Conservation (phyloP, 2,888 invertebrate genomes). For the Drosophila austrosaltans region DNA sequence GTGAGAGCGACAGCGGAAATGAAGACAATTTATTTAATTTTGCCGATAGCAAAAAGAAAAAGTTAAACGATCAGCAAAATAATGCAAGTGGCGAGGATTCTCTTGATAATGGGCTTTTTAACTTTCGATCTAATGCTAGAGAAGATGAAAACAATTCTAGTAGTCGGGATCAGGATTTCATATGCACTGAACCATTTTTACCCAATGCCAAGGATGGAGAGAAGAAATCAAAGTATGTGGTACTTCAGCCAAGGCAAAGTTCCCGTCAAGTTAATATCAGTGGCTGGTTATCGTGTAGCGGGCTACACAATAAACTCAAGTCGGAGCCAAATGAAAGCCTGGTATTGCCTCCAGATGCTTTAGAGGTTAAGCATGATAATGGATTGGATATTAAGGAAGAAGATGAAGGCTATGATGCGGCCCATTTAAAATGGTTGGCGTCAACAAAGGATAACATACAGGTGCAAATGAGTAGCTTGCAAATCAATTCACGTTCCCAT, state of each 20-base stretch:
- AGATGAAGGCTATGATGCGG: conserved; percentile 35
- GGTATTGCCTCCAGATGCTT: neutral
- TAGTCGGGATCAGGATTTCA: conserved; percentile 45
- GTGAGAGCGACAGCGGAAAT: conserved; percentile 76
- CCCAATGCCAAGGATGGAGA: conserved; percentile 14
- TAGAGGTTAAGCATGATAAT: conserved; percentile 22
- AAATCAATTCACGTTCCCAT: conserved; percentile 42
- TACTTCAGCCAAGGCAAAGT: conserved; percentile 58
- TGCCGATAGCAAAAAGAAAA: conserved; percentile 53
- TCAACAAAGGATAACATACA: conserved; percentile 74
- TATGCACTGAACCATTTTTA: conserved; percentile 58
- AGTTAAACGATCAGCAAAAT: neutral
- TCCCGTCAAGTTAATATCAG: conserved; percentile 61
- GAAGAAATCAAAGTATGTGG: conserved; percentile 51
- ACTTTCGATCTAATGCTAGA: conserved; percentile 41
- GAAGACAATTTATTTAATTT: conserved; percentile 78
- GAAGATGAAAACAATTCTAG: neutral
- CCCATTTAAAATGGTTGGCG: conserved; percentile 69
- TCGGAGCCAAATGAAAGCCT: conserved; percentile 23
- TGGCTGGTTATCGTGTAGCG: conserved; percentile 79
- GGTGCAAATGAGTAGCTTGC: conserved; percentile 67
- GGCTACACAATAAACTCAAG: conserved; percentile 64
- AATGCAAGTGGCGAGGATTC: conserved; percentile 18
- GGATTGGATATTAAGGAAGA: conserved; percentile 41
- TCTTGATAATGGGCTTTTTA: conserved; percentile 60